Evolutionary conservation across 2,797 vertebrate genomes (phyloP).

Genomic region (Macropodus opercularis): DNA sequence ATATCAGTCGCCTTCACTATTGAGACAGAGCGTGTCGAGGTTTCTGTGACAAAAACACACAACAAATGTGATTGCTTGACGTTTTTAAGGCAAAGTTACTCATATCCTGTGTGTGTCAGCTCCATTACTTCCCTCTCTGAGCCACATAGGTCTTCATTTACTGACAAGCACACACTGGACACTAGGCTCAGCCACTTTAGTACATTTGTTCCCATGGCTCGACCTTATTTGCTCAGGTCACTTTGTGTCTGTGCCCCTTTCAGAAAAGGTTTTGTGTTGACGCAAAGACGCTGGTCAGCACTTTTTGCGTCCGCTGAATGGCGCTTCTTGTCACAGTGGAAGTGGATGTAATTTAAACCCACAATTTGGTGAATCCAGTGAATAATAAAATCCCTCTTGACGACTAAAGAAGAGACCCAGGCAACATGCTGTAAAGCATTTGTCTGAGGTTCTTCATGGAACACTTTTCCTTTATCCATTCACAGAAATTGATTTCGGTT

Average conservation of each 20-base stretch:
- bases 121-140: too few relatives aligned
- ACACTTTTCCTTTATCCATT: constrained; percentile 7
- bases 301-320: constrained; percentile 40
- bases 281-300: constrained; percentile 30
- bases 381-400: constrained; percentile 28
- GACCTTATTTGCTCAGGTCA: background rate
- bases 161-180: too few relatives aligned
- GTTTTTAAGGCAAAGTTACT: too few relatives aligned
- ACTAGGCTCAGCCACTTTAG: background rate
- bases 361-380: constrained; percentile 12
- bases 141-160: too few relatives aligned
- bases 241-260: constrained; percentile 22
- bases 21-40: background rate
- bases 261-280: constrained; percentile 30
- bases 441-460: constrained; percentile 1
- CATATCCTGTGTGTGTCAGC: too few relatives aligned
- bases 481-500: constrained; percentile 4
- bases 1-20: background rate
- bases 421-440: constrained; percentile 15
- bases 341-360: constrained; percentile 38
- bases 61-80: background rate
- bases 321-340: constrained; percentile 33
- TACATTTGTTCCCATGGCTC: background rate
- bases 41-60: background rate
- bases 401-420: background rate